phyloP scores from a whole-genome alignment of 1,140 invertebrate species.

The Drosophila eugracilis region DNA sequence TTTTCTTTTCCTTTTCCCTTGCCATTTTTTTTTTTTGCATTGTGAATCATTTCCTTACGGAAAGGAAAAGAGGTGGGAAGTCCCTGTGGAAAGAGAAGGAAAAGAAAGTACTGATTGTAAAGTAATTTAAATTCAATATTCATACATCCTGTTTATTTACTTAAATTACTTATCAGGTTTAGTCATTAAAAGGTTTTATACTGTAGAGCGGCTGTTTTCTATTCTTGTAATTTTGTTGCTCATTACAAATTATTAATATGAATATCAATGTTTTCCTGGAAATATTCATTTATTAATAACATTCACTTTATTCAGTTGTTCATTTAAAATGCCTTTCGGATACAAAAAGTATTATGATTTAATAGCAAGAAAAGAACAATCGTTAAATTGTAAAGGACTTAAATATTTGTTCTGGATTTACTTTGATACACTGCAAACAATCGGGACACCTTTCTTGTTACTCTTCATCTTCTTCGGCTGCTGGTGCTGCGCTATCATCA shows the following conservation, averaged over 20 bases:
- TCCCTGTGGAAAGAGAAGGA: neutral
- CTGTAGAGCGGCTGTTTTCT: too few species aligned
- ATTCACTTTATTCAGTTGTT: too few species aligned
- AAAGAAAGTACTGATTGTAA: neutral
- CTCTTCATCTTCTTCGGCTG: conserved; percentile 56
- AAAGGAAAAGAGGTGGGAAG: neutral
- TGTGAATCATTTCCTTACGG: conserved; percentile 42
- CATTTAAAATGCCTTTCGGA: too few species aligned
- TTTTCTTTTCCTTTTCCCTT: conserved; percentile 33
- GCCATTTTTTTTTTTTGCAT: conserved; percentile 29
- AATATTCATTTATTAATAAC: too few species aligned
- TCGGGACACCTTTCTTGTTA: conserved; percentile 54
- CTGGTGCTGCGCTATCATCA: conserved; percentile 65
- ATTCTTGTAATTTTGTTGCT: too few species aligned
- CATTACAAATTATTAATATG: too few species aligned
- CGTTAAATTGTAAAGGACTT: too few species aligned
- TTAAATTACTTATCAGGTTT: neutral
- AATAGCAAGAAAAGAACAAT: too few species aligned
- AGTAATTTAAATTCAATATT: neutral
- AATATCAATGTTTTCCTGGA: too few species aligned
- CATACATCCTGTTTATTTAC: too few species aligned
- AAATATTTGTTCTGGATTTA: neutral
- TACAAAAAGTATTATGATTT: too few species aligned
- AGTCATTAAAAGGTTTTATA: too few species aligned
- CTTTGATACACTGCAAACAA: conserved; percentile 23